Evolutionary conservation across 30 jellyfish, hydroid and myxozoan species (phyloP), one percentile per base, ranked within the genome.

Genomic region (Aurelia sp.): DNA sequence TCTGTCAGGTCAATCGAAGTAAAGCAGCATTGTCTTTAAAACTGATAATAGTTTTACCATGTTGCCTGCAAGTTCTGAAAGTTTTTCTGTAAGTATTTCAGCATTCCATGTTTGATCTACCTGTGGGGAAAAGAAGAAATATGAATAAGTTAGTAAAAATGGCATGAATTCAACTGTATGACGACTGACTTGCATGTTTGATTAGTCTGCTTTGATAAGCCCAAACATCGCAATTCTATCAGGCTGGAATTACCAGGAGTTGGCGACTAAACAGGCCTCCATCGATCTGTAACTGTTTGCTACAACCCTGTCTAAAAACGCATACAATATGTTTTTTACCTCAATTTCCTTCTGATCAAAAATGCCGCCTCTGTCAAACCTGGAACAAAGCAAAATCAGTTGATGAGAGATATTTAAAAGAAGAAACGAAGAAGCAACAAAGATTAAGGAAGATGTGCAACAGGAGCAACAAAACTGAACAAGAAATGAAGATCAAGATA

Each of bases 301-400:
- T 35, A 35, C 47, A 35, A 35, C 47, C 47, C 47, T 35, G 3
- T 35, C 47, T 35, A 5, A 35, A 72, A 19, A 7, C 22, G 9
- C n/a, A n/a, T n/a, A n/a, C n/a, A n/a, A 8, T 72, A 13, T 9
- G 44, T 16, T 21, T 60, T 88, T 73, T 48, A 85, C 94, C 17
- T 48, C 67, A 16, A 72, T 30, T 59, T 85, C 88, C 62, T 50
- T 73, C 47, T 73, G 94, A 6, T 16, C 8, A 62, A 85, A 72
- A 13, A 85, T 85, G 16, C 78, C 62, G 1, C 94, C 94, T 19
- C 50, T 63, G 40, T 85, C 94, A 51, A 85, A 85, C 61, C 94
- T 85, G 38, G 4, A 38, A 68, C 12, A 24, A 27, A 27, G 19
- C 61, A 19, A 30, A 31, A 10, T 68, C 8, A 15, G 41, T 0